Conservation (phyloP, 30 jellyfish, hydroid and myxozoan species). For the Catostylus mosaicus region DNA sequence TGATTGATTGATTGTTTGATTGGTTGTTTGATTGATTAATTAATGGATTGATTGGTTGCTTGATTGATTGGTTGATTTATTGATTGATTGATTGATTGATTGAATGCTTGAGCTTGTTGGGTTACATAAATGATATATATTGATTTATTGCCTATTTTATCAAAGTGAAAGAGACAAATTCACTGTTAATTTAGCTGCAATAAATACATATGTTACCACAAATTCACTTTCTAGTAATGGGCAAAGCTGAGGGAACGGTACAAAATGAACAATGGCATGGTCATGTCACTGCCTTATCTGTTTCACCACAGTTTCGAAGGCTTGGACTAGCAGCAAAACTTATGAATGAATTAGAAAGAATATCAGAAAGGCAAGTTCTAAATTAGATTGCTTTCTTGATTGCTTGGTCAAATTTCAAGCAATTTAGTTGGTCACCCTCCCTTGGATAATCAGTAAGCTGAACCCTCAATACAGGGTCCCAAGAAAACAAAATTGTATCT, state of each 20-base stretch:
- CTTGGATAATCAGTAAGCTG: too few species aligned
- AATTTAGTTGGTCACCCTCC: too few species aligned
- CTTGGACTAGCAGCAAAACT: conserved; percentile 91
- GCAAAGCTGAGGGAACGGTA: conserved; percentile 97
- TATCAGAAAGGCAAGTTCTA: conserved; percentile 80
- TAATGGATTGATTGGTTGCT: background rate
- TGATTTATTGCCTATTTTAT: too few species aligned
- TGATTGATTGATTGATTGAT: background rate
- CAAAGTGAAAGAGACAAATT: too few species aligned
- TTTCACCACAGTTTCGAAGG: conserved; percentile 88
- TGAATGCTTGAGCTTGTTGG: background rate
- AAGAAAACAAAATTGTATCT: too few species aligned
- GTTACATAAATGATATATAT: background rate
- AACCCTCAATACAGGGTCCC: too few species aligned
- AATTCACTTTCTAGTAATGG: conserved; percentile 87
- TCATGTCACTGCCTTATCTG: conserved; percentile 93
- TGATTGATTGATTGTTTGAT: background rate
- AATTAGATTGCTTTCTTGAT: too few species aligned
- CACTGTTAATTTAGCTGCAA: too few species aligned
- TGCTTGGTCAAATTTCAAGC: too few species aligned
- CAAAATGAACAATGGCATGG: conserved; percentile 98
- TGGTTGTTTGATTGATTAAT: background rate
- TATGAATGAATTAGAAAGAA: conserved; percentile 84
- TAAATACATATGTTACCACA: too few species aligned
- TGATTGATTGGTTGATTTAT: background rate